These are phyloP conservation scores for Amiota minor DNA, from an alignment of 2,888 invertebrate genomes.

Conservation along the genomic window DNA sequence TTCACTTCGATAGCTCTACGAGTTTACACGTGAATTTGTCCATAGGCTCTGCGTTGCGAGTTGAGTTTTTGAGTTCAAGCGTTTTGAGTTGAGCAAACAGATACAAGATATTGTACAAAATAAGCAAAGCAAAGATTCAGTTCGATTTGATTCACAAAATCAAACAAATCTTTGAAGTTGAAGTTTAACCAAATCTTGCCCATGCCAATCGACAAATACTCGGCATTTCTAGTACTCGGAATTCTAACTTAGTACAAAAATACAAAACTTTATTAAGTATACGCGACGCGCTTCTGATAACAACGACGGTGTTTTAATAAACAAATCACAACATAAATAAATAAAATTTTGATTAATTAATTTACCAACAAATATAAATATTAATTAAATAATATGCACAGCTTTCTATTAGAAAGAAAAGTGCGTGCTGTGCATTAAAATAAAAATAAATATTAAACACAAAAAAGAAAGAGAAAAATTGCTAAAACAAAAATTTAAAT, in stretches of 20 bases:
- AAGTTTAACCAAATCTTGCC: conserved; percentile 32
- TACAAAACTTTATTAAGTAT: conserved; percentile 11
- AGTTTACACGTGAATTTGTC: conserved; percentile 73
- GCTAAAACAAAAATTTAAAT: conserved; percentile 27
- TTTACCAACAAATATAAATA: conserved; percentile 5
- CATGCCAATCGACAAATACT: background rate
- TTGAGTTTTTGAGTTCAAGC: conserved; percentile 42
- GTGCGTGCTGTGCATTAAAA: conserved; percentile 6
- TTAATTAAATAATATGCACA: background rate
- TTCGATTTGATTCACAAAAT: conserved; percentile 24
- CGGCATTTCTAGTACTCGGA: too few species aligned
- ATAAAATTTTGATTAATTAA: conserved; percentile 9
- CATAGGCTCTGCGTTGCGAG: conserved; percentile 53
- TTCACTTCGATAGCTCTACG: conserved; percentile 75
- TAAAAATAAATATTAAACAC: conserved; percentile 7
- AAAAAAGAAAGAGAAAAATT: conserved; percentile 18
- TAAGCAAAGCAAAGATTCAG: conserved; percentile 11
- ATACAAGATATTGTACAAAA: background rate
- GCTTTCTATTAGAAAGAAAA: background rate
- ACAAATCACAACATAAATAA: background rate
- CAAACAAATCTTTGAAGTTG: conserved; percentile 11
- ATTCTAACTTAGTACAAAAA: background rate
- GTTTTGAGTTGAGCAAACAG: conserved; percentile 21
- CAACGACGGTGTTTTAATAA: conserved; percentile 1
- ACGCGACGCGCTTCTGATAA: conserved; percentile 17